phyloP scores from a whole-genome alignment of 1,140 invertebrate species.

The Rhysida immarginata region DNA sequence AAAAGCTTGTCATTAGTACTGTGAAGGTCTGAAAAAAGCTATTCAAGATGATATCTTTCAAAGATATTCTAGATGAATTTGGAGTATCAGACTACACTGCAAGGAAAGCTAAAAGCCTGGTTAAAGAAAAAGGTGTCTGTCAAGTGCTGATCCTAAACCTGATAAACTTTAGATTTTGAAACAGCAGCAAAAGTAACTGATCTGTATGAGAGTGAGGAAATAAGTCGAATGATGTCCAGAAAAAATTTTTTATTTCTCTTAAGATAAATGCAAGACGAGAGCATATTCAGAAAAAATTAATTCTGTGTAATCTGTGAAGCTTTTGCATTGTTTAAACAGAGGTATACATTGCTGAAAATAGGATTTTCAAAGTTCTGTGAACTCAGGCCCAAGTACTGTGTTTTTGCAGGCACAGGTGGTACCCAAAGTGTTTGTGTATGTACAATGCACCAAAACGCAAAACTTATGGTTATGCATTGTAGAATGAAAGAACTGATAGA shows the following conservation, averaged over 20 bases:
- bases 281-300: neutral
- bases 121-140: neutral
- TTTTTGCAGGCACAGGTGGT: neutral
- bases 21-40: too few species aligned
- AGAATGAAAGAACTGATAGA: neutral
- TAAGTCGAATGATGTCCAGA: too few species aligned
- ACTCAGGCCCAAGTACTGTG: neutral
- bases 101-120: neutral
- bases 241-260: neutral
- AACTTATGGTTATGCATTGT: neutral
- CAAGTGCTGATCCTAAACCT: neutral
- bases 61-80: neutral
- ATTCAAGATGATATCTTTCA: too few species aligned
- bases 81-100: neutral
- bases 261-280: neutral
- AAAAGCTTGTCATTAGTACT: too few species aligned
- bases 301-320: neutral
- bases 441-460: neutral
- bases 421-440: neutral
- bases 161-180: neutral
- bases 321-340: neutral
- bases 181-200: neutral
- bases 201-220: neutral
- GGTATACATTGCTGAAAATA: neutral
- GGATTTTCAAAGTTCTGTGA: neutral